These are phyloP conservation scores for Pelmatolapia mariae DNA, from an alignment of 2,113 vertebrate species.

Conservation along the genomic window DNA sequence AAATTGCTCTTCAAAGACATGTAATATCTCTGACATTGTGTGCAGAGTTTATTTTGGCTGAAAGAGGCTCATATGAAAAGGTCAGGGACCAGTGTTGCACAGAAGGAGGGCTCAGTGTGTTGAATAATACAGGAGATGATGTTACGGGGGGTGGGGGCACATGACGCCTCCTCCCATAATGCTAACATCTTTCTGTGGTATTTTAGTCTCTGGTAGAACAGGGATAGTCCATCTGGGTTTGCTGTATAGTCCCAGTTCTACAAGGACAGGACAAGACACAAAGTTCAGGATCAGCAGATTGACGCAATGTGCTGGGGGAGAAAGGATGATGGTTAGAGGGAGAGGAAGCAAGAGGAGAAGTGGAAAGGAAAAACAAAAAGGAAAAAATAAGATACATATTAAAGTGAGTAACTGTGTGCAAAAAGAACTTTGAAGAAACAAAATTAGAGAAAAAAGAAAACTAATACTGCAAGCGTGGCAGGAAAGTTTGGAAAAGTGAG, in stretches of 20 bases:
- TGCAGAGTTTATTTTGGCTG: neutral
- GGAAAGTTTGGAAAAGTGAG: neutral
- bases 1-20: neutral
- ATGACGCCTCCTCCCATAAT: constrained; percentile 12
- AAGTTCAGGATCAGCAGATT: neutral
- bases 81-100: constrained; percentile 32
- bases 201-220: constrained; percentile 36
- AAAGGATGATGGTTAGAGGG: neutral
- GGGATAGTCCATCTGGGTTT: constrained; percentile 40
- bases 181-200: constrained; percentile 25
- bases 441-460: neutral
- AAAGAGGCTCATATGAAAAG: constrained; percentile 38
- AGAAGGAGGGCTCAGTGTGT: constrained; percentile 10
- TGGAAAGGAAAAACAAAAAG: neutral
- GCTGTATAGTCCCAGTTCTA: neutral
- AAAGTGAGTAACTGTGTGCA: neutral
- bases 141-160: neutral
- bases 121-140: constrained; percentile 54
- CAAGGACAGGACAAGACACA: constrained; percentile 30
- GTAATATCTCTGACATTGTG: neutral
- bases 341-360: neutral
- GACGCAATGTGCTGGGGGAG: neutral
- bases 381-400: neutral
- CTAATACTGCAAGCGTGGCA: neutral
- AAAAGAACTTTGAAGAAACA: neutral